phyloP scores from a whole-genome alignment of 1,140 invertebrate species.

The Drosophila athabasca region DNA sequence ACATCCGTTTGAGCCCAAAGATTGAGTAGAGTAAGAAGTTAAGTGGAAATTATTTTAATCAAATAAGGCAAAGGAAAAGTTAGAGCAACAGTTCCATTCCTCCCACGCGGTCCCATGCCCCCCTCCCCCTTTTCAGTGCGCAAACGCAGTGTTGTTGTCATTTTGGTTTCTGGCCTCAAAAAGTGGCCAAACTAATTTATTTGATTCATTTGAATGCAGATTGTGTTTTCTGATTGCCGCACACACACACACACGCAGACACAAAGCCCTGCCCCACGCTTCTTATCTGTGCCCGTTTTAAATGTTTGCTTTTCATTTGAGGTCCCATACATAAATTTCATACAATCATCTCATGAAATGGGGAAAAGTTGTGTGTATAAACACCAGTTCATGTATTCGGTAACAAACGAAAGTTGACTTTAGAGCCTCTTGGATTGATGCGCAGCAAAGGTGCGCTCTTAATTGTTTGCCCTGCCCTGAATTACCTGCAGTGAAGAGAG shows the following conservation, averaged over 20 bases:
- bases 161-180: constrained; percentile 55
- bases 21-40: constrained; percentile 59
- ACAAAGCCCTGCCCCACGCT: constrained; percentile 19
- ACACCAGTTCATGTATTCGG: too few species aligned
- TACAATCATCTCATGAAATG: too few species aligned
- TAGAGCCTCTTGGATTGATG: too few species aligned
- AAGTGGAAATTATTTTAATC: constrained; percentile 81
- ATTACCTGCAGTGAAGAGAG: too few species aligned
- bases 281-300: constrained; percentile 62
- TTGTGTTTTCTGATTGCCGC: constrained; percentile 59
- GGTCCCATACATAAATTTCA: constrained; percentile 47
- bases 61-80: constrained; percentile 66
- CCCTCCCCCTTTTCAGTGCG: neutral
- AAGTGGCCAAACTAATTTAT: constrained; percentile 75
- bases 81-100: constrained; percentile 34
- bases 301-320: constrained; percentile 40
- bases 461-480: too few species aligned
- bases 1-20: constrained; percentile 16
- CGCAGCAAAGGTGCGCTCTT: too few species aligned
- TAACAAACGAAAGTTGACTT: too few species aligned
- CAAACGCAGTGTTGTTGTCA: constrained; percentile 20
- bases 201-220: constrained; percentile 81
- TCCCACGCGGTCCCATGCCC: constrained; percentile 11
- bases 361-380: too few species aligned
- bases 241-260: constrained; percentile 14